phyloP scores from a whole-genome alignment of 2,888 invertebrate species.

The Xylophagus ater region DNA sequence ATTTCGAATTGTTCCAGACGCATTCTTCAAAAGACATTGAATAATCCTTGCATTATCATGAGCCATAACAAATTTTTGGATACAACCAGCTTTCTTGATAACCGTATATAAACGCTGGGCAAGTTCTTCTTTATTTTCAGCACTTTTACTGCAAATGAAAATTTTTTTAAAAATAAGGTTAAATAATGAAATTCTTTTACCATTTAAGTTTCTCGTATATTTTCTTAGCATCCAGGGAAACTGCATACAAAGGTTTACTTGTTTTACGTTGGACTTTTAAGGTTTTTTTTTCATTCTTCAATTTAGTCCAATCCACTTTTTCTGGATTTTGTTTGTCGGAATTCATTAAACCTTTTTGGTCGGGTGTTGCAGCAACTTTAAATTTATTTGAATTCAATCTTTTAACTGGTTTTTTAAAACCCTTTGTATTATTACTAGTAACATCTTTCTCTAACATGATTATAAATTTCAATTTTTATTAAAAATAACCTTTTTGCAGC shows the following conservation, averaged over 20 bases:
- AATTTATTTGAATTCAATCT: too few relatives aligned
- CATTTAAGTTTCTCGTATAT: slow-evolving; percentile 46
- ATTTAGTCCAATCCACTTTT: slow-evolving; percentile 60
- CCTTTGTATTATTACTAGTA: too few relatives aligned
- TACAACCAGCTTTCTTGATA: slow-evolving; percentile 45
- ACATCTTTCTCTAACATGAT: too few relatives aligned
- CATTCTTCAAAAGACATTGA: slow-evolving; percentile 73
- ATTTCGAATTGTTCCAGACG: slow-evolving; percentile 51
- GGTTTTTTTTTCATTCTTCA: slow-evolving; percentile 65
- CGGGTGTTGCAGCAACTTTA: too few relatives aligned
- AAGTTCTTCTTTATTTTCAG: slow-evolving; percentile 42
- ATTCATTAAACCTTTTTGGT: too few relatives aligned
- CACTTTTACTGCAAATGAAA: slow-evolving; percentile 35
- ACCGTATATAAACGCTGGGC: slow-evolving; percentile 50
- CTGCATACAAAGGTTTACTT: slow-evolving; percentile 42
- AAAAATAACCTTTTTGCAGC: too few relatives aligned
- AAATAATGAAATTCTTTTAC: slow-evolving; percentile 18
- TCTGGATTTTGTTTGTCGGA: too few relatives aligned
- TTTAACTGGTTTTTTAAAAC: too few relatives aligned
- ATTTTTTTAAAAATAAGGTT: neutral
- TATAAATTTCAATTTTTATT: too few relatives aligned
- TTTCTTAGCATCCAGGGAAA: slow-evolving; percentile 45
- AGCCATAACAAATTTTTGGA: slow-evolving; percentile 59
- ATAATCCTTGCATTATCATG: slow-evolving; percentile 84
- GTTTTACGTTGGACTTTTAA: slow-evolving; percentile 53